Percentiles rank a stretch among this genome's conserved stretches.
These are phyloP conservation scores for Mirza zaza DNA, from an alignment of 2,113 vertebrate genomes.

Conservation along the genomic window DNA sequence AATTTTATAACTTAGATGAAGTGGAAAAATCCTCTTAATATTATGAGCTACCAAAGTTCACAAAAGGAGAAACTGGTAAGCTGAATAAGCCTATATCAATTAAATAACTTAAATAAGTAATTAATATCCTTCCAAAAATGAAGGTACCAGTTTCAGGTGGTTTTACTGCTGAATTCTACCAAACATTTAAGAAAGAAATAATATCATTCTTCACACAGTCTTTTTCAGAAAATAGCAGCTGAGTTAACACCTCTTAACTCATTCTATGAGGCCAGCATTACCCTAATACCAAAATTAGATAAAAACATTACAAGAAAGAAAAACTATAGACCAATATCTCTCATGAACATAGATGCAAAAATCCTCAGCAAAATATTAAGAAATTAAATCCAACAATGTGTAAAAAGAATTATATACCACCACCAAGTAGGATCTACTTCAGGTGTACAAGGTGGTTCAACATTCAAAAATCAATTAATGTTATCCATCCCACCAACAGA, in stretches of 20 bases:
- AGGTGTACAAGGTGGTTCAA: not conserved
- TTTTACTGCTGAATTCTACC: not conserved
- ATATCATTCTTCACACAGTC: not conserved
- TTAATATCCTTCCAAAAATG: not conserved
- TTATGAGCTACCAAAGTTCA: not conserved
- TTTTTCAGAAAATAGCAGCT: not conserved
- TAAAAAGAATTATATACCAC: not conserved
- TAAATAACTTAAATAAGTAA: not conserved
- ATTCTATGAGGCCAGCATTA: not conserved
- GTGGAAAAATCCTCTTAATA: not conserved
- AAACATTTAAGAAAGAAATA: not conserved
- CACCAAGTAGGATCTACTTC: not conserved
- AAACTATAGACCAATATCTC: not conserved
- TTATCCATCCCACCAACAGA: not conserved
- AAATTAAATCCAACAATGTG: not conserved
- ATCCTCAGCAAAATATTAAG: not conserved
- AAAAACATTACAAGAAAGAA: not conserved
- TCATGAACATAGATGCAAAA: not conserved
- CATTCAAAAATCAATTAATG: not conserved
- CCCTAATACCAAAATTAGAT: not conserved
- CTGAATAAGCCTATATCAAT: not conserved
- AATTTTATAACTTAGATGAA: not conserved
- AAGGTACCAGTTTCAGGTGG: not conserved
- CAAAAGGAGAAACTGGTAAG: not conserved
- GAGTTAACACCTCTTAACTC: not conserved